These are phyloP conservation scores for Marmota monax DNA, from an alignment of 2,113 vertebrate species.

Conservation along the genomic window DNA sequence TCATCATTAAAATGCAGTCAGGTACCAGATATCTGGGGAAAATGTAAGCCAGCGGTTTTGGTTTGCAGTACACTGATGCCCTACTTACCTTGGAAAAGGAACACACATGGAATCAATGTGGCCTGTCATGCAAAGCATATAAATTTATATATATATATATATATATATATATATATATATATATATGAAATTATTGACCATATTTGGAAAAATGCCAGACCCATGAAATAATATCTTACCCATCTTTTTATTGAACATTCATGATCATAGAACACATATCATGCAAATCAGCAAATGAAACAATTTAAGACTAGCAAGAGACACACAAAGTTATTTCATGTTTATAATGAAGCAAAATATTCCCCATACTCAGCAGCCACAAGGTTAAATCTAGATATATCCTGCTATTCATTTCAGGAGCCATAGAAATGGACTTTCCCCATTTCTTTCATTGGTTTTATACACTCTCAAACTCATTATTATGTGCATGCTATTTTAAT, in stretches of 20 bases:
- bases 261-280: not conserved
- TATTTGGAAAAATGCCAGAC: slow-evolving; percentile 6
- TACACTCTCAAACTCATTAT: not conserved
- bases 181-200: not conserved
- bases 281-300: slow-evolving; percentile 6
- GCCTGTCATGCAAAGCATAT: not conserved
- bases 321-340: not conserved
- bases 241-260: slow-evolving; percentile 27
- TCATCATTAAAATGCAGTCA: slow-evolving; percentile 30
- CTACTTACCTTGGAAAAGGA: not conserved
- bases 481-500: slow-evolving; percentile 61
- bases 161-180: no score
- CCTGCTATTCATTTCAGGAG: not conserved
- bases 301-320: slow-evolving; percentile 16
- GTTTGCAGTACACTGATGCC: not conserved
- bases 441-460: not conserved
- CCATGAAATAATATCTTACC: slow-evolving; percentile 32
- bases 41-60: not conserved
- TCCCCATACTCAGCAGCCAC: not conserved
- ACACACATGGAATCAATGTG: slow-evolving; percentile 52
- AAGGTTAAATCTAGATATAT: not conserved
- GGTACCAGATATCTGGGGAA: not conserved
- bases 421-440: not conserved
- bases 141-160: not conserved
- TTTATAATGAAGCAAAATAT: not conserved